phyloP scores from a whole-genome alignment of 2,113 vertebrate genomes.

The Astur gentilis region DNA sequence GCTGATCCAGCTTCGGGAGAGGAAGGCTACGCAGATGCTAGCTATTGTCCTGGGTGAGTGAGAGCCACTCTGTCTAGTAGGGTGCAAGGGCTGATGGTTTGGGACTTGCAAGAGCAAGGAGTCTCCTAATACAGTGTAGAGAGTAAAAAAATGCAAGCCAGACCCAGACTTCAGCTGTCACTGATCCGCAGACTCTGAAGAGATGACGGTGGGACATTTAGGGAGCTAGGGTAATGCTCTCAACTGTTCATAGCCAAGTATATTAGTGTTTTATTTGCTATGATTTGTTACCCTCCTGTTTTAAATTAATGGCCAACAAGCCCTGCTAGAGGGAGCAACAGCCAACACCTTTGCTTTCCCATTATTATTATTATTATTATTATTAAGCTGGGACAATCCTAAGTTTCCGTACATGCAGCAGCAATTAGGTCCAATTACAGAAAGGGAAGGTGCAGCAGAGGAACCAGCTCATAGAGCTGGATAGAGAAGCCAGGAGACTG shows the following conservation, averaged over 20 bases:
- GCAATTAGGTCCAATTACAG: not conserved
- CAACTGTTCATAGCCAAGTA: not conserved
- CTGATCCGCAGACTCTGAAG: not conserved
- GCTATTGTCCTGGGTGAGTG: slow-evolving; percentile 91
- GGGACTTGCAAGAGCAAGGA: not conserved
- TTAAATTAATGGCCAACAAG: not conserved
- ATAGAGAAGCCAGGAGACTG: not conserved
- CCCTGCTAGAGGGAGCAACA: not conserved
- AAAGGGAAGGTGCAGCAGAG: not conserved
- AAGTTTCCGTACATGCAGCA: not conserved
- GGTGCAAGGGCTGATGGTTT: not conserved
- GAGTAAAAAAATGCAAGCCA: not conserved
- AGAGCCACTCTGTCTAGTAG: not conserved
- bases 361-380: not conserved
- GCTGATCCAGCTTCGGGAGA: slow-evolving; percentile 85
- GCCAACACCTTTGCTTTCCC: not conserved
- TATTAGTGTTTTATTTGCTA: not conserved
- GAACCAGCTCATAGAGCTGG: not conserved
- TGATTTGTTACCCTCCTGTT: not conserved
- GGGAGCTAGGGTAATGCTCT: not conserved
- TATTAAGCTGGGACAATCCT: not conserved
- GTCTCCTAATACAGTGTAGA: not conserved
- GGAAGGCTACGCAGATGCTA: slow-evolving; percentile 95
- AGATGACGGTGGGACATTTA: not conserved
- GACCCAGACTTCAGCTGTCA: not conserved